phyloP scores from a whole-genome alignment of 2,797 vertebrate species.

The Sebastes iracundus region DNA sequence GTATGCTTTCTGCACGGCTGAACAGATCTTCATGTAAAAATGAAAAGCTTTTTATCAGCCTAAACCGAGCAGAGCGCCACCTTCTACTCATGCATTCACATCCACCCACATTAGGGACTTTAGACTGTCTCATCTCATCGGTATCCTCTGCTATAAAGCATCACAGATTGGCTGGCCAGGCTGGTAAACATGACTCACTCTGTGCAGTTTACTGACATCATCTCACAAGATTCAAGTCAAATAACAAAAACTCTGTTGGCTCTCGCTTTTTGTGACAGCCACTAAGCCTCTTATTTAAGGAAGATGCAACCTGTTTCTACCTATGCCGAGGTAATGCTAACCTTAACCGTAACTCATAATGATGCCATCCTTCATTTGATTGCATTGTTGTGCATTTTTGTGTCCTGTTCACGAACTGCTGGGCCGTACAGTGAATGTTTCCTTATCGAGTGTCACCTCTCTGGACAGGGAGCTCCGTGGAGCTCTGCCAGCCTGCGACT shows the following conservation, averaged over 20 bases:
- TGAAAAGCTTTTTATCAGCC: conserved; percentile 1
- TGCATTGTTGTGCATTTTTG: no score
- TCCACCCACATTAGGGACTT: neutral
- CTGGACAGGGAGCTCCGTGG: no score
- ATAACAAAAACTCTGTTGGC: neutral
- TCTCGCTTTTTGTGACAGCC: neutral
- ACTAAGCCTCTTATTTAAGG: no score
- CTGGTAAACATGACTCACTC: conserved; percentile 21
- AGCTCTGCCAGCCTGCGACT: no score
- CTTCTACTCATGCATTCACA: neutral
- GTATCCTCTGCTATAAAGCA: neutral
- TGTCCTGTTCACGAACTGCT: no score
- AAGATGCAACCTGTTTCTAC: no score
- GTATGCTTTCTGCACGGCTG: neutral
- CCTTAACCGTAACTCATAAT: neutral
- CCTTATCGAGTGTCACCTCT: no score
- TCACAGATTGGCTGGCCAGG: neutral
- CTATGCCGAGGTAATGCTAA: no score
- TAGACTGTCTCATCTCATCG: neutral
- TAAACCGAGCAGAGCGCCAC: neutral
- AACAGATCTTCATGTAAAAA: neutral
- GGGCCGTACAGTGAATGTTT: no score
- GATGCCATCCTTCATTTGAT: no score
- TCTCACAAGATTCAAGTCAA: neutral
- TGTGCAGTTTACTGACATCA: conserved; percentile 8